Conservation (phyloP, 2,797 vertebrate species). For the Squalus acanthias region DNA sequence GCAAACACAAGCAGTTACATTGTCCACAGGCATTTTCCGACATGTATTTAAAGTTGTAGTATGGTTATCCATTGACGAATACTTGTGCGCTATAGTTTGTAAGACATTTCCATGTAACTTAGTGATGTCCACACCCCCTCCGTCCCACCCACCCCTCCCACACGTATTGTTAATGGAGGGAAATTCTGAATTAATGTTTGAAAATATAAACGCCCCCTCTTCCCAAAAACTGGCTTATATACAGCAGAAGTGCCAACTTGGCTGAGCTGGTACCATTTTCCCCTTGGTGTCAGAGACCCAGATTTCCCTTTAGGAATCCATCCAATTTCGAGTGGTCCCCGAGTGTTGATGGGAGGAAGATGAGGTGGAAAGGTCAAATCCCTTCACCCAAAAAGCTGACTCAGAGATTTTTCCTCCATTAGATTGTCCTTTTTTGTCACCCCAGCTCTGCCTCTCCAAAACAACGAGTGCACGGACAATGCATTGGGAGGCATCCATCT, state of each 20-base stretch:
- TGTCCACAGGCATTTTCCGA: neutral
- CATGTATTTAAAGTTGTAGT: too few relatives aligned
- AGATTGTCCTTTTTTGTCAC: too few relatives aligned
- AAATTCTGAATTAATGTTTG: neutral
- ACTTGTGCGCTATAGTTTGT: neutral
- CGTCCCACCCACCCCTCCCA: too few relatives aligned
- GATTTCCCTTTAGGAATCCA: neutral
- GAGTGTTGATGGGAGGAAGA: neutral
- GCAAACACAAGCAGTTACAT: neutral
- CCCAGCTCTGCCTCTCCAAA: neutral
- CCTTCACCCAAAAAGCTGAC: neutral
- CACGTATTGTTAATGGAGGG: neutral
- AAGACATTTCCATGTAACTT: neutral
- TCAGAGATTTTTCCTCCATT: neutral
- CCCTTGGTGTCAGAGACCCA: neutral
- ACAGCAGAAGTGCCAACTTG: neutral
- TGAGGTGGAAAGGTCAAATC: neutral
- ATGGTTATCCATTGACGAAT: neutral
- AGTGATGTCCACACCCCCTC: neutral
- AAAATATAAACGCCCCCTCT: neutral
- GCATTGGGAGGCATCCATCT: neutral
- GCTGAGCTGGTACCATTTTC: neutral
- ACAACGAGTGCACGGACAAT: neutral
- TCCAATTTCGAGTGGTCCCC: neutral
- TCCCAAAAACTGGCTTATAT: neutral